Evolutionary conservation across 1,140 invertebrate genomes (phyloP), one percentile per base, ranked within the genome.

Genomic region (Panulirus ornatus): DNA sequence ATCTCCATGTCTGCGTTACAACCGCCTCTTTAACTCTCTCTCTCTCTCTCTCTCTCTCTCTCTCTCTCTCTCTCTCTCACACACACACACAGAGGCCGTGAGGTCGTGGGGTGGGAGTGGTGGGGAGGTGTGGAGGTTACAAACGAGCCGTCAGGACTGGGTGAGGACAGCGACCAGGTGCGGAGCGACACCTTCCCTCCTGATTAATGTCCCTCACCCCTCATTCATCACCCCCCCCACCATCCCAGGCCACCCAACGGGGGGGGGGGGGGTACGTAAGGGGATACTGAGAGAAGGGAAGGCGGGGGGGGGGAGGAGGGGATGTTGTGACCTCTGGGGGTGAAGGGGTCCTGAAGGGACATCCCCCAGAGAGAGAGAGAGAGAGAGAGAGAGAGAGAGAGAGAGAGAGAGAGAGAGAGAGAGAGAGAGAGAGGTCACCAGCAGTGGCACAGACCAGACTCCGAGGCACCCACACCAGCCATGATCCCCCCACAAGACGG

Each of bases 131-230:
- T n/a, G n/a, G n/a, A n/a, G n/a, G n/a, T n/a, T n/a, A 38, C 34
- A 19, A 42, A 42, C 36, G 73, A 42, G 22, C 3, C 6, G 34
- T 75, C 19, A 42, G 73, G 36, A 2, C 16, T 38, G 73, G 73
- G 73, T 38, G 73, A 75, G 3, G 30, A 40, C 0, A 11, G 36
- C 34, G 34, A n/a, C 73, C 73, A 75, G 73, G 73, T 75, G 73
- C 73, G 8, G 34, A 38, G 36, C 14, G 36, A 75, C 73, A 42
- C 73, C 42, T n/a, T n/a, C 73, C 73, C 22, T 36, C 73, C 38
- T 75, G 73, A 75, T 75, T 42, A 75, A 75, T 75, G 73, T 36
- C 36, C 38, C 42, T 75, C 73, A 19, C 73, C 11, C 73, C 73
- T 75, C 73, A 40, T 75, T 75, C 73, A 75, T 75, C 73, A 42